Conservation (phyloP, 1,140 invertebrate species). For the Sinella curviseta region DNA sequence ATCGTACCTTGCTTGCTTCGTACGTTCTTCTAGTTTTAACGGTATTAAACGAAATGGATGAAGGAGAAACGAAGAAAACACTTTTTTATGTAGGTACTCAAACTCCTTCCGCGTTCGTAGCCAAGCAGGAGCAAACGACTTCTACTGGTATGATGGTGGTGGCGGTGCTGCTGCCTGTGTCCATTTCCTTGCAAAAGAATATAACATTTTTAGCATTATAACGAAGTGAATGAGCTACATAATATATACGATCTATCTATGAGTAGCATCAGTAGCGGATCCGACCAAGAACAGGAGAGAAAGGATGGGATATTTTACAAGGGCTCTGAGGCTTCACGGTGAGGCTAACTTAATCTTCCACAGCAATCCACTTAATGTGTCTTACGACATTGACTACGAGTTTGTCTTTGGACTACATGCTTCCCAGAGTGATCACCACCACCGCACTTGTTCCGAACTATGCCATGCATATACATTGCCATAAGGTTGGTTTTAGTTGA, state of each 20-base stretch:
- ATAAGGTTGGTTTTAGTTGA: no score
- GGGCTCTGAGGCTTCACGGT: background rate
- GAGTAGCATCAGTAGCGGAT: no score
- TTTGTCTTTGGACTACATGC: background rate
- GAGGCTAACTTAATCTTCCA: background rate
- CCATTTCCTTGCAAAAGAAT: no score
- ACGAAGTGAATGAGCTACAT: no score
- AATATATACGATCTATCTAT: background rate
- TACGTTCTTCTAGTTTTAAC: background rate
- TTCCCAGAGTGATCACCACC: background rate
- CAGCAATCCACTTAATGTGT: background rate
- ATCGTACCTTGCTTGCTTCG: background rate
- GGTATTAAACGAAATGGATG: background rate
- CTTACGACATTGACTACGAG: background rate
- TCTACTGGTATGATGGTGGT: no score
- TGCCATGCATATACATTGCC: background rate
- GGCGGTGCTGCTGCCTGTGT: no score
- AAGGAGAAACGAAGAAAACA: background rate
- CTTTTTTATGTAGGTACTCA: background rate
- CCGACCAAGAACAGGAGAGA: background rate
- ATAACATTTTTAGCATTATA: no score
- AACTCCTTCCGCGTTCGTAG: background rate
- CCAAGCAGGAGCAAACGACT: background rate
- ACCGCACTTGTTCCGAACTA: no score
- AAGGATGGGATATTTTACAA: background rate